Conservation (phyloP, 1,140 invertebrate genomes). For the Mesaphorura yosii region DNA sequence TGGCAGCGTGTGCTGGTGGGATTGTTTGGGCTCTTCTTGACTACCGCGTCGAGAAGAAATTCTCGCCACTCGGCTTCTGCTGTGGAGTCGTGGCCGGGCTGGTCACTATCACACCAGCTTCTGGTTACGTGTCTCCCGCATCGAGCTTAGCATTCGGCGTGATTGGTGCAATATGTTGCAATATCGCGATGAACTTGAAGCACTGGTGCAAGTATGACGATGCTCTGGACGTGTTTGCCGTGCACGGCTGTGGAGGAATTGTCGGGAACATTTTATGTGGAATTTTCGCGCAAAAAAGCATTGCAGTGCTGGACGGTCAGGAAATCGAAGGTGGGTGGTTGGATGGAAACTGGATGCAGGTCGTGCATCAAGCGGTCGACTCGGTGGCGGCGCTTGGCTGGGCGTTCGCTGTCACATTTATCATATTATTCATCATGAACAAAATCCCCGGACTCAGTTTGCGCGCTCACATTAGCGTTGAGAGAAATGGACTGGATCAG, state of each 20-base stretch:
- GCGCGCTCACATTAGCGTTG: conserved; percentile 13
- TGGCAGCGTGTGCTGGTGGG: conserved; percentile 26
- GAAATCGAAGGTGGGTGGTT: conserved; percentile 24
- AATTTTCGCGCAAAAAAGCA: conserved; percentile 27
- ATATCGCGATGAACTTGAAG: conserved; percentile 26
- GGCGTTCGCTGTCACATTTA: conserved; percentile 24
- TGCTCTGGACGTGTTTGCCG: conserved; percentile 30
- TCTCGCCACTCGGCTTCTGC: conserved; percentile 27
- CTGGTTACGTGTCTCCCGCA: conserved; percentile 17
- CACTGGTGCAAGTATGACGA: conserved; percentile 26
- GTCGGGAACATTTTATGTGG: conserved; percentile 27
- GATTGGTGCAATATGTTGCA: conserved; percentile 25
- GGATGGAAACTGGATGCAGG: conserved; percentile 31
- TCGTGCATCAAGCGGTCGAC: conserved; percentile 24
- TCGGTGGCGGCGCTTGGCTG: conserved; percentile 20
- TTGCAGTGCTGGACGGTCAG: conserved; percentile 15
- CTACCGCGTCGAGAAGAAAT: conserved; percentile 26
- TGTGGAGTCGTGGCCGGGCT: conserved; percentile 17
- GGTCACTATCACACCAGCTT: conserved; percentile 29
- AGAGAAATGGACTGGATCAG: conserved; percentile 21
- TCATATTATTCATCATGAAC: conserved; percentile 27
- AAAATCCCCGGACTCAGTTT: conserved; percentile 28
- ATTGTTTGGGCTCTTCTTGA: conserved; percentile 29
- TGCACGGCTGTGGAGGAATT: conserved; percentile 30
- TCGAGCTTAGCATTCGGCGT: conserved; percentile 24